Percentiles rank a stretch among this genome's conserved stretches.
Conservation (phyloP, 37 sponge, comb jelly and placozoan genomes). For the Ephydatia muelleri region DNA sequence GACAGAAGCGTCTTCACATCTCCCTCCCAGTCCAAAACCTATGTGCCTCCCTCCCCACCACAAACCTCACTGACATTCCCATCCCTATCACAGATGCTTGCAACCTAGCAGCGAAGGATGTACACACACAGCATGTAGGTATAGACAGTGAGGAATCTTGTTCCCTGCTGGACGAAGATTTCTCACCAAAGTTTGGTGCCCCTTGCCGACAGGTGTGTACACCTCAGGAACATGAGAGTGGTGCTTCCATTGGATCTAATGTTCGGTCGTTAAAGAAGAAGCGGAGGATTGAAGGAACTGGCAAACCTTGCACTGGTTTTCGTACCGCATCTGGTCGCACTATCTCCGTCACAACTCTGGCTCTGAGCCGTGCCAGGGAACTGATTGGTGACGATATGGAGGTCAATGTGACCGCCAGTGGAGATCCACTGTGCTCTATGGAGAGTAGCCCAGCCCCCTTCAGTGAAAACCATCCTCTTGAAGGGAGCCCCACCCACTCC, state of each 20-base stretch:
- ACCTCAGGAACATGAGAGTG: neutral
- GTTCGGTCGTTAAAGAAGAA: neutral
- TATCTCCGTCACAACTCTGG: conserved; percentile 21
- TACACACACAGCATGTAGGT: neutral
- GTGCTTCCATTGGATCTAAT: neutral
- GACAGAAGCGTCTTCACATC: neutral
- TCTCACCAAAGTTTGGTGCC: too few relatives aligned
- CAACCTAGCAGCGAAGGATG: neutral
- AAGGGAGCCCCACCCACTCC: neutral
- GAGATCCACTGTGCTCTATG: too few relatives aligned
- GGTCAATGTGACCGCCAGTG: too few relatives aligned
- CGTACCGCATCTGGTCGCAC: conserved; percentile 40
- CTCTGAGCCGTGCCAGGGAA: conserved; percentile 24
- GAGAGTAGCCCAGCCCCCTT: too few relatives aligned
- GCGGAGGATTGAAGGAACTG: neutral
- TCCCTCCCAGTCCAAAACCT: neutral
- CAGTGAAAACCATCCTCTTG: too few relatives aligned
- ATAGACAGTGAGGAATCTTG: too few relatives aligned
- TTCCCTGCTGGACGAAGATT: too few relatives aligned
- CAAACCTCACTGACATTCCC: neutral
- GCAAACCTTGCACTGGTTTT: conserved; percentile 29
- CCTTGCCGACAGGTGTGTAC: too few relatives aligned
- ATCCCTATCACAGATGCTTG: neutral
- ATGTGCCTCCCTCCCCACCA: neutral
- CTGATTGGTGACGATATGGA: conserved; percentile 5